Evolutionary conservation across 2,113 vertebrate genomes (phyloP), one percentile per base, ranked within the genome.

Genomic region (Dissostichus mawsoni): DNA sequence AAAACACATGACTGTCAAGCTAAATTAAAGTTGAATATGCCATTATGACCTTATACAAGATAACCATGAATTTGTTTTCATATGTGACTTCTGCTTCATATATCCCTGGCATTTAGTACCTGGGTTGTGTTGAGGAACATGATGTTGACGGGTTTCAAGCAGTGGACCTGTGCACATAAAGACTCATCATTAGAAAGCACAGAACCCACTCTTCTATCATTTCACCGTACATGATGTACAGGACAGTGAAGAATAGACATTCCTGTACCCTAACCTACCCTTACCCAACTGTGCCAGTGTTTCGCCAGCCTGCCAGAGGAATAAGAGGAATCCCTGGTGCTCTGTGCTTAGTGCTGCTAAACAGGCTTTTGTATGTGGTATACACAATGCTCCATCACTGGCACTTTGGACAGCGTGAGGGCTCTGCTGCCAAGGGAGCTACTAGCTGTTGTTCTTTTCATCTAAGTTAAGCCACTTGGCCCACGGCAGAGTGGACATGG

Each of bases 401-500:
- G 92, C 92, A 92, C 90, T 89, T 82, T 91, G 90, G 90, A 86
- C 85, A 85, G 85, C 82, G 17, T 76, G 82, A 90, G 79, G 85
- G 82, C 83, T 90, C 83, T 77, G 89, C 89, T 94, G 92, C 93
- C 93, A 90, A 90, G 92, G 91, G 90, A 91, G 90, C 91, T 88
- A 83, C 87, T 87, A 86, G 90, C 92, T 91, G 88, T 92, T 94
- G 93, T 92, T 94, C 93, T 94, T 93, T 95, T 95, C 92, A 95
- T 95, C 93, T 93, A 62, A 87, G 91, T 93, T 94, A 95, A 96
- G 93, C 95, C 94, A 94, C 93, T 94, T 94, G 94, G 95, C 94
- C 92, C 61, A 50, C 82, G 67, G 86, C 83, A 87, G 87, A 91
- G 85, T 91, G 91, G 93, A 94, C 91, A 87, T 55, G 80, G 75